Conservation (phyloP, 64 coral and sea anemone genomes). For the Acropora tenuis region DNA sequence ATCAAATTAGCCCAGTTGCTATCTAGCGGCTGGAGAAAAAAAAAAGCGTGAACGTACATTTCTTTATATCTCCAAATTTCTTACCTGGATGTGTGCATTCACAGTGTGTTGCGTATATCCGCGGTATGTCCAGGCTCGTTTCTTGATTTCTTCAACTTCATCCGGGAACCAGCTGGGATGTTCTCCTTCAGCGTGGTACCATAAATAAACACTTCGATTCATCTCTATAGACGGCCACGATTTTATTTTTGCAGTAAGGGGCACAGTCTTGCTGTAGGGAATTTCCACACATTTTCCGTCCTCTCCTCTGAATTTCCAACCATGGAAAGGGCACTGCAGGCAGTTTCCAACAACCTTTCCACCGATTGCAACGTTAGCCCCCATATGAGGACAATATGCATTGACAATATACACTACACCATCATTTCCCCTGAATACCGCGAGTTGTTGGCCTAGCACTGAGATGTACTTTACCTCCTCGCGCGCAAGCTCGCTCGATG, state of each 20-base stretch:
- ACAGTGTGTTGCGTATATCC: slow-evolving; percentile 78
- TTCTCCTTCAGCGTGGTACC: slow-evolving; percentile 90
- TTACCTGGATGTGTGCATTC: slow-evolving; percentile 90
- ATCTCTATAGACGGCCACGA: slow-evolving; percentile 79
- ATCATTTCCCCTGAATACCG: slow-evolving; percentile 91
- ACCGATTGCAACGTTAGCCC: slow-evolving; percentile 89
- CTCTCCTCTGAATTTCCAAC: slow-evolving; percentile 79
- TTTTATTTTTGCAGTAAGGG: slow-evolving; percentile 73
- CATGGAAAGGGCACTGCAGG: slow-evolving; percentile 91
- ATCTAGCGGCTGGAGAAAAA: too few species aligned
- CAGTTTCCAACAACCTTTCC: slow-evolving; percentile 83
- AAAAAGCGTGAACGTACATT: slow-evolving; percentile 4
- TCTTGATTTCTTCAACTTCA: slow-evolving; percentile 79
- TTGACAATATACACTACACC: slow-evolving; percentile 66
- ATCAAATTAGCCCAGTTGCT: too few species aligned
- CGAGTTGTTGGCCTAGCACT: slow-evolving; percentile 84
- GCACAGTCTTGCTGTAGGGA: slow-evolving; percentile 78
- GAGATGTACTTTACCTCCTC: slow-evolving; percentile 71
- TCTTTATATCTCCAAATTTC: too few species aligned
- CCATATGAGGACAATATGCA: slow-evolving; percentile 94
- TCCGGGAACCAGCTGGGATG: slow-evolving; percentile 85
- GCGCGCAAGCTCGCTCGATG: slow-evolving; percentile 60
- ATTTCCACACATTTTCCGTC: slow-evolving; percentile 79
- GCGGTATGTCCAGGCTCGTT: slow-evolving; percentile 74
- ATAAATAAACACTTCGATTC: slow-evolving; percentile 78